Evolutionary conservation across 2,888 invertebrate genomes (phyloP), one percentile per base, ranked within the genome.

Genomic region (Drosophila macrospina): DNA sequence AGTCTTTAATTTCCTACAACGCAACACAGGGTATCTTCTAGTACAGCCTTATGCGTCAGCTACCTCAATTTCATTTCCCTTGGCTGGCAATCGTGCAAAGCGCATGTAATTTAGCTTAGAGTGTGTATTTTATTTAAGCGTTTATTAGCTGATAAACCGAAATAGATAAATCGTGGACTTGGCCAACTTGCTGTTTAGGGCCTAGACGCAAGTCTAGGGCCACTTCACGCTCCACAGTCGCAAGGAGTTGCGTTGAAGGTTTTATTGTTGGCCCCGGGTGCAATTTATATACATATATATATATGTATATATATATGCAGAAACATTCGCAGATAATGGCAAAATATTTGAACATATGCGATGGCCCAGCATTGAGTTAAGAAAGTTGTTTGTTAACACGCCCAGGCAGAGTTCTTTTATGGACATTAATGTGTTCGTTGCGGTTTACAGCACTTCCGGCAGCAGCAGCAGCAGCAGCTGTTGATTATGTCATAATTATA

Each of bases 61-160:
- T 15, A 11, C 28, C 6, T 5, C 42, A 41, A 51, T 32, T 64
- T 60, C 42, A 60, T 54, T 64, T 72, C 45, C 51, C 51, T 50
- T 34, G 51, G 55, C 59, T 65, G 52, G 63, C 74, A 74, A 75
- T 74, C 74, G 74, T 63, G 68, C 69, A 80, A 70, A 77, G 74
- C 73, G 73, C 82, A 74, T 73, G 78, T 85, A 82, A 87, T 87
- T 87, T 86, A 71, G 82, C 86, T 85, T 73, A 74, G 78, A 86
- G 86, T 86, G 85, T 87, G 86, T 87, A 86, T 85, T 86, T 86
- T 86, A 87, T 87, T 86, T 79, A 85, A 86, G 86, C 86, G 87
- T 86, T 87, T 86, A 86, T 86, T 86, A 86, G 85, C 85, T 87
- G 85, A 86, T 86, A 87, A 87, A 82, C 82, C 69, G 70, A 85